Conservation (phyloP, 2,888 invertebrate species). For the Perizoma affinitatum region DNA sequence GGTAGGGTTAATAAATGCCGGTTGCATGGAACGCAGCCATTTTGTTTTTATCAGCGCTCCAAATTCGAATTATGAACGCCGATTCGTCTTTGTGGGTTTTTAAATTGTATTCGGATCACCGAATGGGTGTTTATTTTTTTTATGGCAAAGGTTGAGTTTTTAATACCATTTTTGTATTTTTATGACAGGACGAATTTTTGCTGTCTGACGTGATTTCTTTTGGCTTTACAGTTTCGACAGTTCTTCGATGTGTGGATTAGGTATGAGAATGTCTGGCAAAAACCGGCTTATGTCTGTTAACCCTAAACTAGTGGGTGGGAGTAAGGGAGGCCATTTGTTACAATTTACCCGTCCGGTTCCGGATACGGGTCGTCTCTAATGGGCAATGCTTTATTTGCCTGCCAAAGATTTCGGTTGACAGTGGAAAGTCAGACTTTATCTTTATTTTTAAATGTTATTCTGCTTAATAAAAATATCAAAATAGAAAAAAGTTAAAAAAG, state of each 20-base stretch:
- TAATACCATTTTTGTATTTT: conserved; percentile 1
- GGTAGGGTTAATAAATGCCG: conserved; percentile 77
- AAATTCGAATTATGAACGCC: conserved; percentile 73
- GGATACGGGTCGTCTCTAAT: conserved; percentile 61
- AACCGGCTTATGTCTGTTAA: conserved; percentile 33
- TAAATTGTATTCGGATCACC: conserved; percentile 49
- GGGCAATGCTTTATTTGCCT: conserved; percentile 58
- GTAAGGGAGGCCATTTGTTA: conserved; percentile 52
- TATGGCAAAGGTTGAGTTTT: conserved; percentile 31
- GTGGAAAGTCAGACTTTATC: conserved; percentile 25
- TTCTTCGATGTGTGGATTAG: too few relatives aligned
- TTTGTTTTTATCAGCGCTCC: conserved; percentile 72
- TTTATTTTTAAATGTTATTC: conserved; percentile 15
- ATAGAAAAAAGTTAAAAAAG: too few relatives aligned
- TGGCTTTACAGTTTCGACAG: not conserved
- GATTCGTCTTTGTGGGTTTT: conserved; percentile 62
- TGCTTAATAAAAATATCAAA: not conserved
- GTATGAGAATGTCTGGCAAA: conserved; percentile 26
- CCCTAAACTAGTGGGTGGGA: conserved; percentile 34
- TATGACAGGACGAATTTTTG: conserved; percentile 15
- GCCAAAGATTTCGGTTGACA: conserved; percentile 52
- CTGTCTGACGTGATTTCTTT: conserved; percentile 9
- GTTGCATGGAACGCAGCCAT: conserved; percentile 60
- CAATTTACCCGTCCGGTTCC: conserved; percentile 52
- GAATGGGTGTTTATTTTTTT: conserved; percentile 42